Evolutionary conservation across 2,113 vertebrate genomes (phyloP).

Genomic region (Meriones unguiculatus): DNA sequence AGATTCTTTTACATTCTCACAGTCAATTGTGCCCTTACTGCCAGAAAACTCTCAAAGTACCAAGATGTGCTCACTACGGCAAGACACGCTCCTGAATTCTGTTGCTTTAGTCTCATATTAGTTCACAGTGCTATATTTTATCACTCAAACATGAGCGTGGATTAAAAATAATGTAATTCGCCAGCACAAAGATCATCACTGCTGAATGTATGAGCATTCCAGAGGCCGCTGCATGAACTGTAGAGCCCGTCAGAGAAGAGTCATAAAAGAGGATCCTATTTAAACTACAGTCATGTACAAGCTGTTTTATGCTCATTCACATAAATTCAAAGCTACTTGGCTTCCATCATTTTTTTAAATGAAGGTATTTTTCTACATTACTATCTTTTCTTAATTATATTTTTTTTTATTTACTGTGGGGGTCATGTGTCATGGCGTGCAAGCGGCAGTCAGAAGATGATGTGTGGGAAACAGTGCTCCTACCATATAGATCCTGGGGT

Average conservation of each 20-base stretch:
- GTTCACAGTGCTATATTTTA: constrained; percentile 66
- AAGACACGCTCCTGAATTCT: constrained; percentile 74
- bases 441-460: neutral
- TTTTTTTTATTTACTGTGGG: neutral
- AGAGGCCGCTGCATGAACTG: constrained; percentile 20
- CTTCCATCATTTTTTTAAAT: constrained; percentile 12
- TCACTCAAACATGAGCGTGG: constrained; percentile 56
- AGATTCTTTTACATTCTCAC: constrained; percentile 77
- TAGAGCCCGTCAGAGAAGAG: neutral
- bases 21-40: constrained; percentile 79
- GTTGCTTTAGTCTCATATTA: constrained; percentile 69
- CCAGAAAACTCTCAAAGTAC: constrained; percentile 79
- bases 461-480: neutral
- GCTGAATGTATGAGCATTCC: constrained; percentile 49
- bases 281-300: constrained; percentile 48
- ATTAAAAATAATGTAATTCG: constrained; percentile 66
- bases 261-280: constrained; percentile 56
- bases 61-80: constrained; percentile 64
- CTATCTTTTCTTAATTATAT: neutral
- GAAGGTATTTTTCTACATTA: neutral
- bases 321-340: constrained; percentile 61
- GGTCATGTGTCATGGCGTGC: neutral
- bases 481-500: too few relatives aligned
- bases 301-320: constrained; percentile 42
- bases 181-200: constrained; percentile 57